Conservation (phyloP, 1,140 invertebrate species). For the Drosophila kepulauana region DNA sequence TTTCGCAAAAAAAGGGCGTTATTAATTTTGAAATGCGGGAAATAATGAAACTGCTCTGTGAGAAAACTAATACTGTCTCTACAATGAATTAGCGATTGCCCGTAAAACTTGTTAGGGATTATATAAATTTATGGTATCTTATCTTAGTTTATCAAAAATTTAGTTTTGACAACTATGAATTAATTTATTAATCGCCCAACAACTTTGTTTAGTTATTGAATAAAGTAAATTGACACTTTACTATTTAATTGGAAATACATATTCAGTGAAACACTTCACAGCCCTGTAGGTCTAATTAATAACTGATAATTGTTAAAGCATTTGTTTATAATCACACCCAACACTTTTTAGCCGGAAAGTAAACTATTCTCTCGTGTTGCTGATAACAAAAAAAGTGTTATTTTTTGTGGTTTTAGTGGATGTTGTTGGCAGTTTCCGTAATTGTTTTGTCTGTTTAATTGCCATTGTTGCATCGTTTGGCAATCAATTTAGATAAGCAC, state of each 20-base stretch:
- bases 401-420: not conserved
- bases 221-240: not conserved
- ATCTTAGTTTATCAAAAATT: too few relatives aligned
- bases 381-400: constrained; percentile 1
- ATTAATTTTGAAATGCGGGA: too few relatives aligned
- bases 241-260: not conserved
- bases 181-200: too few relatives aligned
- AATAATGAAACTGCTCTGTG: too few relatives aligned
- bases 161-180: too few relatives aligned
- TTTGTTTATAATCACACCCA: not conserved
- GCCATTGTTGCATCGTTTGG: constrained; percentile 14
- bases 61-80: too few relatives aligned
- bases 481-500: constrained; percentile 33
- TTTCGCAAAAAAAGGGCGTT: too few relatives aligned
- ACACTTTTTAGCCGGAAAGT: not conserved
- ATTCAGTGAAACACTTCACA: not conserved
- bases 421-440: not conserved
- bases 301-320: not conserved
- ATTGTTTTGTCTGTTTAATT: constrained; percentile 41
- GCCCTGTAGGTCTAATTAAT: not conserved
- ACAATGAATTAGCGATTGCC: too few relatives aligned
- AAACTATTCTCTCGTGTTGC: not conserved
- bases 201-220: not conserved
- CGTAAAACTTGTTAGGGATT: too few relatives aligned
- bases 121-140: too few relatives aligned